Evolutionary conservation across 2,888 invertebrate genomes (phyloP).

Genomic region (Rhagonycha lutea): DNA sequence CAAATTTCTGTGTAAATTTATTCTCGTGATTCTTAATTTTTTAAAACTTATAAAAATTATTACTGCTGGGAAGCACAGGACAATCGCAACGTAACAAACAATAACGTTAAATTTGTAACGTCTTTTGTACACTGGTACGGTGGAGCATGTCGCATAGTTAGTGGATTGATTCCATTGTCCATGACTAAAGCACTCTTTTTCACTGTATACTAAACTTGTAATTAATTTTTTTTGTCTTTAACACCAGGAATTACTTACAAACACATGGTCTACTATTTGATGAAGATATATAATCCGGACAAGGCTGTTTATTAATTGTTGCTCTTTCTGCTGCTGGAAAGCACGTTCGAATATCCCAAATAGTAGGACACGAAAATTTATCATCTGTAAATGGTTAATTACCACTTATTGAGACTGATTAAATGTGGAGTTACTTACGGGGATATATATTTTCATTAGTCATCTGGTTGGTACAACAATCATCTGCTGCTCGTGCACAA

Average conservation of each 20-base stretch:
- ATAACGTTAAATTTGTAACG: constrained; percentile 62
- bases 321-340: constrained; percentile 57
- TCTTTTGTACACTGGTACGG: constrained; percentile 58
- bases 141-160: constrained; percentile 62
- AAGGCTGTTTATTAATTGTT: constrained; percentile 55
- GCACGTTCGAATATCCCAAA: constrained; percentile 70
- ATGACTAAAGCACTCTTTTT: constrained; percentile 60
- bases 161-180: constrained; percentile 64
- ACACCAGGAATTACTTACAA: constrained; percentile 23
- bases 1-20: constrained; percentile 64
- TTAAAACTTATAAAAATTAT: constrained; percentile 62
- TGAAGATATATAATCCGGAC: constrained; percentile 59
- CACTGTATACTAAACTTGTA: constrained; percentile 60
- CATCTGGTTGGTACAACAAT: constrained; percentile 45
- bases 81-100: constrained; percentile 59
- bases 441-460: constrained; percentile 39
- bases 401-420: background rate
- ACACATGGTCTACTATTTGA: constrained; percentile 27
- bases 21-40: constrained; percentile 56
- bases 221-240: background rate
- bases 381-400: no score
- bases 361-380: constrained; percentile 56
- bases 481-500: constrained; percentile 44
- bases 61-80: constrained; percentile 62
- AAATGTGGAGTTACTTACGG: constrained; percentile 23